phyloP scores from a whole-genome alignment of 2,888 invertebrate species.

The Lysandra coridon region DNA sequence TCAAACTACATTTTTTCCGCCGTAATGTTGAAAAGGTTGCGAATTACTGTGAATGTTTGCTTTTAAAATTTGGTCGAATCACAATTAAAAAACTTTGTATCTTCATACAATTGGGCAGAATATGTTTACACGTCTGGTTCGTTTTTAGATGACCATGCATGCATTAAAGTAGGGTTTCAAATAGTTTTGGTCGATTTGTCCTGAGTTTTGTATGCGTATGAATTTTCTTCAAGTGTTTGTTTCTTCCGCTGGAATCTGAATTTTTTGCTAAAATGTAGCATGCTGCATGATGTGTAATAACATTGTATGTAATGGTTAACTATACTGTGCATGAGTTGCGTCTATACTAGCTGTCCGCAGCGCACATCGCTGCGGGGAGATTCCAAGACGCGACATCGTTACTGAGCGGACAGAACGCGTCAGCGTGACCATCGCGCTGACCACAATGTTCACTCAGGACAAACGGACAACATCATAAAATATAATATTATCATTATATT shows the following conservation, averaged over 20 bases:
- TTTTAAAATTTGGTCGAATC: too few species aligned
- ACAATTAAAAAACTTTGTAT: too few species aligned
- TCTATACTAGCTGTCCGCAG: constrained; percentile 70
- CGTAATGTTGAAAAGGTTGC: too few species aligned
- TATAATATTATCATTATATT: not conserved
- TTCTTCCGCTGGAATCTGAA: too few species aligned
- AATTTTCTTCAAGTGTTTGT: too few species aligned
- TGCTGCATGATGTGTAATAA: not conserved
- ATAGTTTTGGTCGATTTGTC: too few species aligned
- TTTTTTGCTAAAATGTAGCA: not conserved
- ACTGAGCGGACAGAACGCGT: constrained; percentile 56
- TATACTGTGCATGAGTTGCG: constrained; percentile 45
- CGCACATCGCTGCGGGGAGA: constrained; percentile 61
- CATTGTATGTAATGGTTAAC: not conserved
- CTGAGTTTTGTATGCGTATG: too few species aligned
- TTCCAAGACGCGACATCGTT: constrained; percentile 70
- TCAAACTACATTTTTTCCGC: not conserved
- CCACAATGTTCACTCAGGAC: constrained; percentile 59
- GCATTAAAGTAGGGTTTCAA: too few species aligned
- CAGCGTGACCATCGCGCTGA: constrained; percentile 49
- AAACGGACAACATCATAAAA: constrained; percentile 35
- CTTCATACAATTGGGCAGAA: too few species aligned
- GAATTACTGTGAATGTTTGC: too few species aligned
- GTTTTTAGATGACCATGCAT: too few species aligned
- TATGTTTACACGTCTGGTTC: too few species aligned